A percentile compares a stretch with the other conserved stretches of the same genome.
phyloP scores from a whole-genome alignment of 1,140 invertebrate genomes.

The Andricus grossulariae region DNA sequence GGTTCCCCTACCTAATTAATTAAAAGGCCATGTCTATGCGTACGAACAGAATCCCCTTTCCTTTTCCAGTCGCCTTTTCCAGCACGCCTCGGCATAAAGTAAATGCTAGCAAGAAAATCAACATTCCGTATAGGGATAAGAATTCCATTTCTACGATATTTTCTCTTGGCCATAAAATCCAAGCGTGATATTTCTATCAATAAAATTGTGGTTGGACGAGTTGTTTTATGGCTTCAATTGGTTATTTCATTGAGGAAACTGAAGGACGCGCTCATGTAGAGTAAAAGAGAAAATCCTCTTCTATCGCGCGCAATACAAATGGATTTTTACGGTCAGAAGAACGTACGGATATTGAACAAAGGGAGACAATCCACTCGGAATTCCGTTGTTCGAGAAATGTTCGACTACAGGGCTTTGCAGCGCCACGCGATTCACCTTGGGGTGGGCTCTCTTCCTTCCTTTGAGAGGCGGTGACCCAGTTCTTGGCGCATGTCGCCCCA shows the following conservation, averaged over 20 bases:
- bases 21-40: too few species aligned
- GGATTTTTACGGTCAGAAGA: slow-evolving; percentile 15
- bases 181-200: too few species aligned
- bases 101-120: too few species aligned
- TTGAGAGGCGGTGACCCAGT: slow-evolving; percentile 59
- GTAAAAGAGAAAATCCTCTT: not conserved
- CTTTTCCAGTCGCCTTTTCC: too few species aligned
- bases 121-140: too few species aligned
- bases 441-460: slow-evolving; percentile 44
- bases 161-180: too few species aligned
- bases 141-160: too few species aligned
- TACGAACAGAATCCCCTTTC: too few species aligned
- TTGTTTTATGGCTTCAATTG: not conserved
- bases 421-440: slow-evolving; percentile 47
- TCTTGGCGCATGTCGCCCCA: slow-evolving; percentile 37
- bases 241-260: not conserved
- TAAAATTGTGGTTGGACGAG: too few species aligned
- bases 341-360: slow-evolving; percentile 42
- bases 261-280: not conserved
- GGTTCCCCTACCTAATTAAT: too few species aligned
- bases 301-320: not conserved
- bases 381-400: slow-evolving; percentile 49
- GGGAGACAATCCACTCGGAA: slow-evolving; percentile 46
- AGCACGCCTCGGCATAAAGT: too few species aligned
- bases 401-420: slow-evolving; percentile 42